phyloP scores from a whole-genome alignment of 2,888 invertebrate genomes.

The Hyalella azteca region DNA sequence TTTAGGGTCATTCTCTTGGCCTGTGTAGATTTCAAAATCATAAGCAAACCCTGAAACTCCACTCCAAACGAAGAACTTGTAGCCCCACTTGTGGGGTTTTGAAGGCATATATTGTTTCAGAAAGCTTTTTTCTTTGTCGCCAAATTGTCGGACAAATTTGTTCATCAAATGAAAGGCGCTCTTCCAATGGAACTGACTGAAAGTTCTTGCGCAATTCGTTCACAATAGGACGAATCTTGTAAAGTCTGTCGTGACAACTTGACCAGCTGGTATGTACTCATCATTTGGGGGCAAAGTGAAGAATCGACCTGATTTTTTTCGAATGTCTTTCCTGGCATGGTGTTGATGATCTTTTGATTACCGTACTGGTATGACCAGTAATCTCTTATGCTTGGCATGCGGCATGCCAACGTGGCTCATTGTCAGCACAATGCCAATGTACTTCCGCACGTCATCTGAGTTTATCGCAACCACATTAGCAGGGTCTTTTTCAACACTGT shows the following conservation, averaged over 20 bases:
- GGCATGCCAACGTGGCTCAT: neutral
- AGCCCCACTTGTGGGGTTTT: slow-evolving; percentile 48
- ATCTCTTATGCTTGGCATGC: neutral
- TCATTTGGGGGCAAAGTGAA: neutral
- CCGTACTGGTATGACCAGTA: neutral
- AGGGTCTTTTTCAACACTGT: neutral
- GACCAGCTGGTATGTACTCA: neutral
- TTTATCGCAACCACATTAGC: neutral
- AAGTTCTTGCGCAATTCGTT: neutral
- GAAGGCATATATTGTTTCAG: slow-evolving; percentile 49
- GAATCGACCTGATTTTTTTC: neutral
- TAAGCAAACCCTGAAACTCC: slow-evolving; percentile 59
- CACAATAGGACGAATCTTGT: slow-evolving; percentile 47
- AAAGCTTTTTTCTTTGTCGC: slow-evolving; percentile 41
- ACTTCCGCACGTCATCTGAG: neutral
- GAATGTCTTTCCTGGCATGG: neutral
- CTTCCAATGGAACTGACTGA: slow-evolving; percentile 37
- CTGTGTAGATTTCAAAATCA: slow-evolving; percentile 40
- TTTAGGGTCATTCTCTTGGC: neutral
- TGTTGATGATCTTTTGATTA: neutral
- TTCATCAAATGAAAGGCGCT: slow-evolving; percentile 47
- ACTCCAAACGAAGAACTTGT: slow-evolving; percentile 45
- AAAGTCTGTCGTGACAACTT: slow-evolving; percentile 39
- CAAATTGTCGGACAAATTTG: slow-evolving; percentile 49
- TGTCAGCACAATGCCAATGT: neutral